phyloP scores from a whole-genome alignment of 2,113 vertebrate genomes.

The Podarcis muralis region DNA sequence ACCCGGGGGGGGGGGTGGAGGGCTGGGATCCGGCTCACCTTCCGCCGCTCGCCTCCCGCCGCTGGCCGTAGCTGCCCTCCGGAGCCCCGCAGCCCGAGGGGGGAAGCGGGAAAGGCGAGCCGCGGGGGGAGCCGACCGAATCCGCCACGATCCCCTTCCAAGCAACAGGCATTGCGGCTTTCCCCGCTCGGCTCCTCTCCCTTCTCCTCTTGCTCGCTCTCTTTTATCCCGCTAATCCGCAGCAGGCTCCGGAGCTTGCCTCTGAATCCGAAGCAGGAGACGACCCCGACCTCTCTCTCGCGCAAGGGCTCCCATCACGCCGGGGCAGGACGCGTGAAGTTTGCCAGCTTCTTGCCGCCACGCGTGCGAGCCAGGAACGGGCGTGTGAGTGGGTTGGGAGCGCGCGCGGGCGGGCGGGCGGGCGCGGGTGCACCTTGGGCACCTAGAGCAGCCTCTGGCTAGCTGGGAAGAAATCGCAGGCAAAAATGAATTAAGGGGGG shows the following conservation, averaged over 20 bases:
- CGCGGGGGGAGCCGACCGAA: background rate
- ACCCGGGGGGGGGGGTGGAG: background rate
- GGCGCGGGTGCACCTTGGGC: background rate
- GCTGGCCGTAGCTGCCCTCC: background rate
- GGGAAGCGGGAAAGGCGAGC: background rate
- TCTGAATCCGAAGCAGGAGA: background rate
- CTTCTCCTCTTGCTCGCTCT: too few relatives aligned
- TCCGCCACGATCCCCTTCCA: background rate
- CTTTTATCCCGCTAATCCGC: background rate
- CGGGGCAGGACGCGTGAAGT: background rate
- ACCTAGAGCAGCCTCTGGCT: background rate
- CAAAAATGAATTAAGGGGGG: background rate
- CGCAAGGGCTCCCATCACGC: background rate
- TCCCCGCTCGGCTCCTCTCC: background rate
- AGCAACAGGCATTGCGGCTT: slow-evolving; percentile 44
- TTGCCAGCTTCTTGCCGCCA: background rate
- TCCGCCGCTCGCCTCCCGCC: background rate
- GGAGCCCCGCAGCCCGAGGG: slow-evolving; percentile 2
- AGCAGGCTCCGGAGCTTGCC: background rate
- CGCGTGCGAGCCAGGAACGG: background rate
- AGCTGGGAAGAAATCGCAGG: background rate
- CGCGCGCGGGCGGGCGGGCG: background rate
- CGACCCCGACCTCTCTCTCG: background rate
- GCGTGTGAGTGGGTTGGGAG: background rate
- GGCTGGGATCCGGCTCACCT: slow-evolving; percentile 14